Evolutionary conservation across 2,797 vertebrate species (phyloP).

Genomic region (Helicolenus hilgendorfi): DNA sequence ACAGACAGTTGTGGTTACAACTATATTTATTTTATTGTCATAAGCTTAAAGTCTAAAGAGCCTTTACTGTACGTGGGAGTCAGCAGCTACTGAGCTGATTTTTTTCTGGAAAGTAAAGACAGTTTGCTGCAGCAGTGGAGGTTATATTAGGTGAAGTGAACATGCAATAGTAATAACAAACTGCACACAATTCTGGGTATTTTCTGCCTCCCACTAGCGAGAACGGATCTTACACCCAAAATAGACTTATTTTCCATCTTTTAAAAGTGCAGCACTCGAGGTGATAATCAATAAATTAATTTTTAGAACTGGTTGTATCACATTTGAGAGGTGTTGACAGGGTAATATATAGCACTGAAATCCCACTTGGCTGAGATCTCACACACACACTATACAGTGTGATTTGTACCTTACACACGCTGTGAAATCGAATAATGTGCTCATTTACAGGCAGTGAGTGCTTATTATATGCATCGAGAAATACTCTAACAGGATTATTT

Average conservation of each 20-base stretch:
- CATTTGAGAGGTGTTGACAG: conserved; percentile 67
- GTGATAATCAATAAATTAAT: conserved; percentile 74
- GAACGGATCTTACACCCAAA: not conserved
- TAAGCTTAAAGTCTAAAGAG: not conserved
- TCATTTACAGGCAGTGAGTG: not conserved
- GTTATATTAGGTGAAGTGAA: not conserved
- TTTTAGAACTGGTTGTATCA: conserved; percentile 48
- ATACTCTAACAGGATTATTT: not conserved
- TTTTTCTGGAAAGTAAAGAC: not conserved
- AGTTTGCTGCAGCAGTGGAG: not conserved
- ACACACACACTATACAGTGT: conserved; percentile 10
- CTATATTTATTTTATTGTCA: not conserved
- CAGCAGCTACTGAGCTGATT: not conserved
- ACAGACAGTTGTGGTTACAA: not conserved
- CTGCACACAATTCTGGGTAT: not conserved
- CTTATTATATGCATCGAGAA: conserved; percentile 7
- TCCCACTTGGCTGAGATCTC: conserved; percentile 27
- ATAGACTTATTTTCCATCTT: not conserved
- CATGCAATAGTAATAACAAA: not conserved
- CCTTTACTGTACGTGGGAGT: not conserved
- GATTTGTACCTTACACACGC: conserved; percentile 23
- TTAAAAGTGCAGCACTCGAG: conserved; percentile 33
- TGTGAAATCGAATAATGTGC: conserved; percentile 25
- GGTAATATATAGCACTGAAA: conserved; percentile 42
- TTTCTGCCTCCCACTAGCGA: not conserved